Evolutionary conservation across 2,888 invertebrate genomes (phyloP), one percentile per base, ranked within the genome.

Genomic region (Drosophila merina): DNA sequence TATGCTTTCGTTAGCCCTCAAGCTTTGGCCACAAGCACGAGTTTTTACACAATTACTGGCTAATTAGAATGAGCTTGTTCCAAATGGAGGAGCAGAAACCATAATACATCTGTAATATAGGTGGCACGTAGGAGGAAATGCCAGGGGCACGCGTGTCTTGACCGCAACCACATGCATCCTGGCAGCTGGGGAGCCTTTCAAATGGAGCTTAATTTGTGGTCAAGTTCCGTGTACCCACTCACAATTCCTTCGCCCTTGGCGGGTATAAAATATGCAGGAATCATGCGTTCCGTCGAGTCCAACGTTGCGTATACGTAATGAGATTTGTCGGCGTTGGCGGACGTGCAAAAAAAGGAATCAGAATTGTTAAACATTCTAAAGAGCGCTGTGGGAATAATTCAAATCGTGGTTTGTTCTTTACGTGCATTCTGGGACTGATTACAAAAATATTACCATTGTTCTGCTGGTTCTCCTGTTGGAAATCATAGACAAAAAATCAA

Each of bases 241-340:
- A 54, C 38, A 25, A 38, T 12, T 20, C 49, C 33, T 30, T 44
- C 60, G 57, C 57, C 60, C 66, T 64, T 45, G 66, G 10, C 12
- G 14, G 10, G 56, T 62, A 74, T 79, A 77, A 72, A 74, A 71
- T 69, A 82, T 79, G 78, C 78, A 71, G 66, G 59, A 79, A 68
- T 68, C 63, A 81, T 78, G 79, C 67, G 51, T 10, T 49, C 44
- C 42, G 14, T 25, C 36, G 56, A 58, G 57, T 44, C 44, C 48
- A 51, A 72, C 68, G n/a, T 36, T 77, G 78, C 81, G 82, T 81
- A 81, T 72, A 63, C 76, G 67, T 75, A 78, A 84, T 76, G 67
- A 69, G 73, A 80, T 80, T 80, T 75, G 67, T 60, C 31, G 40
- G 58, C 40, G 67, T 60, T 30, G 40, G 58, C 40, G 25, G 36